Base-by-base conservation (phyloP, 92 coral and sea anemone species). In the Palythoa caribaeorum region DNA sequence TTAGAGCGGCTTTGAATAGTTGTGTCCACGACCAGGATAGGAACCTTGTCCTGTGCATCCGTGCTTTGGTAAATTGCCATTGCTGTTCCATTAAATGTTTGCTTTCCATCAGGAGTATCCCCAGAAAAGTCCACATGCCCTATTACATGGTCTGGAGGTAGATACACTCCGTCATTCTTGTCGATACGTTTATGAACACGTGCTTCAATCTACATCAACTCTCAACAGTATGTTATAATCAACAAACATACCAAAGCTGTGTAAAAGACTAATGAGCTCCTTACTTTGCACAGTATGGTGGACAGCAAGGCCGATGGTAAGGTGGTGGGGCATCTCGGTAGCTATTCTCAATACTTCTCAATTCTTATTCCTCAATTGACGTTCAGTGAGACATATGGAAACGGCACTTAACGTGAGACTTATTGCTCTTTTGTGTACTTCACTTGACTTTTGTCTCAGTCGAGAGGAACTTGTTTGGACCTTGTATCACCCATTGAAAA, bases 271-370 rank as follows among this genome's bases (percentile, higher is more conserved):
- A 35, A 16, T 54, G 13, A 40, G 47, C 50, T 73, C 89, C 65
- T 73, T 85, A 71, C 71, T 85, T 47, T 80, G 80, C 14, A 40
- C 50, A 38, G 89, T 51, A n/a, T 85, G 89, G 89, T 84, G 88
- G 10, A 71, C 66, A 84, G 17, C 62, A 55, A 55, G 62, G 62
- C 17, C 62, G 2, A 55, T 15, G 62, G 62, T 15, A 55, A 55
- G 12, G 4, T 2, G 62, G 2, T 55, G 12, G 62, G 62, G 62
- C 62, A 55, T 55, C 8, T 55, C 62, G 62, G 62, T 55, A 55
- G 17, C 62, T 55, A 55, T 2, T 55, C 62, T 55, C 8, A 9
- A 55, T 2, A 55, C 47, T 40, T 40, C 47, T 40, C 2, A 40
- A 2, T 40, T 40, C 47, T 40, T 40, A 40, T 40, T 40, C 47